Conservation (phyloP, 2,797 vertebrate genomes). For the Epinephelus coioides region DNA sequence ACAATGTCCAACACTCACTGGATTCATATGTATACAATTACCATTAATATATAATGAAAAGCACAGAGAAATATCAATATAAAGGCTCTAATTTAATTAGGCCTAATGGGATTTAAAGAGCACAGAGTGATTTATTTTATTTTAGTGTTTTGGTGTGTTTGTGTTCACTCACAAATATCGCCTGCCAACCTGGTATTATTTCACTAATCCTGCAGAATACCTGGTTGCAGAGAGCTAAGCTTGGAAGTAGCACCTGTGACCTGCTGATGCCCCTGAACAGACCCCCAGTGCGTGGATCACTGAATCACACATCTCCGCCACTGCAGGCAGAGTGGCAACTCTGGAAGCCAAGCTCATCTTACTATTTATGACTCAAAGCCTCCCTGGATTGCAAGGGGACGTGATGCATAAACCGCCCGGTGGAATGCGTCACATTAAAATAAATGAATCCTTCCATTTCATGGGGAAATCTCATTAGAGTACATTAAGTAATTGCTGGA, state of each 20-base stretch:
- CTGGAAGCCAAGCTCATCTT: slow-evolving; percentile 64
- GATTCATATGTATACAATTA: not conserved
- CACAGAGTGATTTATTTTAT: slow-evolving; percentile 8
- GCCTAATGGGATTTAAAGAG: slow-evolving; percentile 6
- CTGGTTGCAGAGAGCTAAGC: slow-evolving; percentile 49
- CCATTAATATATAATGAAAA: not conserved
- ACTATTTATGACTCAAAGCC: slow-evolving; percentile 82
- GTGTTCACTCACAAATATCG: slow-evolving; percentile 22
- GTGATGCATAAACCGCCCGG: slow-evolving; percentile 79
- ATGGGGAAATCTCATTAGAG: slow-evolving; percentile 89
- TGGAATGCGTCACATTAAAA: slow-evolving; percentile 86
- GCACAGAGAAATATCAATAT: not conserved
- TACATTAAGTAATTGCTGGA: slow-evolving; percentile 90
- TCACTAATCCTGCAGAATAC: slow-evolving; percentile 63
- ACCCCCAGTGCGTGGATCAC: slow-evolving; percentile 60
- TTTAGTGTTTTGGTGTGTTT: slow-evolving; percentile 20
- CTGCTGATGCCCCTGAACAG: slow-evolving; percentile 56
- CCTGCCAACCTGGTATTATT: slow-evolving; percentile 57
- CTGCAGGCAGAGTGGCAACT: slow-evolving; percentile 60
- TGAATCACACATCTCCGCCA: slow-evolving; percentile 60
- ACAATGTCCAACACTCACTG: not conserved
- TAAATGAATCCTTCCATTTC: slow-evolving; percentile 90
- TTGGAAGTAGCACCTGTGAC: slow-evolving; percentile 62
- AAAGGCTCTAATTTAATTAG: slow-evolving; percentile 10
- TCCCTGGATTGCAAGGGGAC: slow-evolving; percentile 61